phyloP scores from a whole-genome alignment of 2,888 invertebrate genomes.

The Drosophila kuntzei region DNA sequence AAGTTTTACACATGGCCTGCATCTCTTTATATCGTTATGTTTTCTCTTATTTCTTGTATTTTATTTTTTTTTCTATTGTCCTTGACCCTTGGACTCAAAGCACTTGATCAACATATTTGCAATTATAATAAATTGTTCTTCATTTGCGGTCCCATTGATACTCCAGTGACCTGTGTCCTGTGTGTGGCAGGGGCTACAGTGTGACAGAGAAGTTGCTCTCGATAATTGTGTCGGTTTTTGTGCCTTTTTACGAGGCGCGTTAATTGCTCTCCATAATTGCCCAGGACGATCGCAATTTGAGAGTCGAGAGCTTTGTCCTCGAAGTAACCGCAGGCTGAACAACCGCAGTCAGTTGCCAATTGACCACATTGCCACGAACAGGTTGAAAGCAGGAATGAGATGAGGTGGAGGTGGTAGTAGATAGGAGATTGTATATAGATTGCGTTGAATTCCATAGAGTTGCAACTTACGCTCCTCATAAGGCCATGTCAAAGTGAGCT shows the following conservation, averaged over 20 bases:
- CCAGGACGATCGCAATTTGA: slow-evolving; percentile 9
- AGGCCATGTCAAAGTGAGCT: slow-evolving; percentile 7
- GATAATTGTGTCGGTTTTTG: slow-evolving; percentile 16
- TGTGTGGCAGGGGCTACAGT: neutral
- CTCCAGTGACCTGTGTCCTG: neutral
- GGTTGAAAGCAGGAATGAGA: neutral
- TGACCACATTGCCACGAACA: slow-evolving; percentile 12
- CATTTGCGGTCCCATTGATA: slow-evolving; percentile 1
- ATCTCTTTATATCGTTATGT: neutral
- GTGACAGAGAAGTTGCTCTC: neutral
- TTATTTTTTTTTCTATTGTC: neutral
- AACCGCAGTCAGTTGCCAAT: slow-evolving; percentile 24
- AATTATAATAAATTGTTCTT: slow-evolving; percentile 48
- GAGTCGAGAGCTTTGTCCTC: neutral
- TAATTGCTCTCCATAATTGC: slow-evolving; percentile 40
- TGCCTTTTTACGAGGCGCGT: slow-evolving; percentile 14
- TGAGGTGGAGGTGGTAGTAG: neutral
- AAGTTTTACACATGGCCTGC: neutral
- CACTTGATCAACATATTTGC: slow-evolving; percentile 32
- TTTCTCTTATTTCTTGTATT: neutral
- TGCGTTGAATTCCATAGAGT: neutral
- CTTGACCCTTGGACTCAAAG: neutral
- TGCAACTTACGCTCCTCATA: slow-evolving; percentile 7
- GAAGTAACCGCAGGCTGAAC: slow-evolving; percentile 19
- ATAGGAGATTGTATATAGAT: slow-evolving; percentile 8